Percentiles rank a stretch among this genome's conserved stretches.
Conservation (phyloP, 2,113 vertebrate species). For the Cygnus buccinator region DNA sequence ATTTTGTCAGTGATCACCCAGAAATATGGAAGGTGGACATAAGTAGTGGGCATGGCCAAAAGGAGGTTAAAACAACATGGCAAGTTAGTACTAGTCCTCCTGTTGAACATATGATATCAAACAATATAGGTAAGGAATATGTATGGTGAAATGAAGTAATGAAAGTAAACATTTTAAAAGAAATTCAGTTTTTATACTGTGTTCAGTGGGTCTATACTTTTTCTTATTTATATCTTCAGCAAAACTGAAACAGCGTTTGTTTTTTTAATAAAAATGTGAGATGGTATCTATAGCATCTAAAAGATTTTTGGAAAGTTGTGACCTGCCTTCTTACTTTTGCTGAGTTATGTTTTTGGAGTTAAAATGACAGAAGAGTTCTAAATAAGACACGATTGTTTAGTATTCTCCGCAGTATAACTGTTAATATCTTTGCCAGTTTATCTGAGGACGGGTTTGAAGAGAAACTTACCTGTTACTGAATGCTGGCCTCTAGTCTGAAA, state of each 20-base stretch:
- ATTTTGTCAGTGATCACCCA: conserved; percentile 81
- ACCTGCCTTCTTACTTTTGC: neutral
- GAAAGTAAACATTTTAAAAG: neutral
- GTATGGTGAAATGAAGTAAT: neutral
- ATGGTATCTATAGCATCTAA: neutral
- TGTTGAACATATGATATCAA: conserved; percentile 79
- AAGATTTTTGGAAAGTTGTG: neutral
- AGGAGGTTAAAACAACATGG: conserved; percentile 85
- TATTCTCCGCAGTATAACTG: neutral
- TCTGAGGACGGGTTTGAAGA: neutral
- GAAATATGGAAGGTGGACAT: conserved; percentile 88
- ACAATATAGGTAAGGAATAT: conserved; percentile 74
- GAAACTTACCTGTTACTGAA: neutral
- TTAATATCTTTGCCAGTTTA: neutral
- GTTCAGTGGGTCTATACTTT: neutral
- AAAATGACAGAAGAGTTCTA: neutral
- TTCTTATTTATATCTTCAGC: neutral
- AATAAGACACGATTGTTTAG: neutral
- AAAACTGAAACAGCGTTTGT: neutral
- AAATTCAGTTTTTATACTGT: neutral
- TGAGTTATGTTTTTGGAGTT: neutral
- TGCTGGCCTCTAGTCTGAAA: neutral
- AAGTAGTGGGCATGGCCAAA: conserved; percentile 82
- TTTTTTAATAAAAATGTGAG: neutral
- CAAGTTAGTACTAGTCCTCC: conserved; percentile 83